Evolutionary conservation across 2,888 invertebrate species (phyloP).

Genomic region (Scotopteryx bipunctaria): DNA sequence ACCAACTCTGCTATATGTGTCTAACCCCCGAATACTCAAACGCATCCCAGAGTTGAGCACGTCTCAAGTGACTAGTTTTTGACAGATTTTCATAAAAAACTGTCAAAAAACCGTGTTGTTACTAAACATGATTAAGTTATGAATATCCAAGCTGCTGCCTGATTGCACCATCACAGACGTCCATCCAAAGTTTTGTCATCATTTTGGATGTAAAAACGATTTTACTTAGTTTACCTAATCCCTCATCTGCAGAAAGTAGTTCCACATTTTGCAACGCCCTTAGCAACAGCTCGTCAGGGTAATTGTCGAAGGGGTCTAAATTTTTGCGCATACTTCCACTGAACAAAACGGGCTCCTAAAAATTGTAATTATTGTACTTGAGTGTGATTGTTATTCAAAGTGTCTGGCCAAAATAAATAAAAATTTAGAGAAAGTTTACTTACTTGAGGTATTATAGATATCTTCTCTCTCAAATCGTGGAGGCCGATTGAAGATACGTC

Average conservation of each 20-base stretch:
- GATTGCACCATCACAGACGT: no score
- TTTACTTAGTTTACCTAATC: slow-evolving; percentile 47
- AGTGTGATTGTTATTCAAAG: background rate
- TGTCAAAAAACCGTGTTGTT: no score
- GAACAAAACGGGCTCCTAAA: slow-evolving; percentile 91
- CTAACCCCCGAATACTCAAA: no score
- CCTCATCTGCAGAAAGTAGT: slow-evolving; percentile 50
- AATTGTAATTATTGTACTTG: background rate
- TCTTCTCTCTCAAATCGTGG: slow-evolving; percentile 82
- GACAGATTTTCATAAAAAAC: no score
- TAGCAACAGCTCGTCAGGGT: slow-evolving; percentile 89
- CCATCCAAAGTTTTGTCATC: background rate
- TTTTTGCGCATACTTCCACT: slow-evolving; percentile 93
- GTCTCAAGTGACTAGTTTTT: no score
- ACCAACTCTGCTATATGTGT: no score
- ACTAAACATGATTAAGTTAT: no score
- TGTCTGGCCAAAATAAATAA: no score
- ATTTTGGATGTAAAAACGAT: background rate
- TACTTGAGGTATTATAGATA: slow-evolving; percentile 86
- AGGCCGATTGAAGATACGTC: slow-evolving; percentile 83
- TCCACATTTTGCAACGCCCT: slow-evolving; percentile 89
- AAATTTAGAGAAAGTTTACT: background rate
- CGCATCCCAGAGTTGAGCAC: no score
- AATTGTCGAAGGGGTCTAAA: slow-evolving; percentile 90
- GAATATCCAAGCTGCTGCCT: no score